Evolutionary conservation across 2,888 invertebrate species (phyloP).

Genomic region (Perdita meconis): DNA sequence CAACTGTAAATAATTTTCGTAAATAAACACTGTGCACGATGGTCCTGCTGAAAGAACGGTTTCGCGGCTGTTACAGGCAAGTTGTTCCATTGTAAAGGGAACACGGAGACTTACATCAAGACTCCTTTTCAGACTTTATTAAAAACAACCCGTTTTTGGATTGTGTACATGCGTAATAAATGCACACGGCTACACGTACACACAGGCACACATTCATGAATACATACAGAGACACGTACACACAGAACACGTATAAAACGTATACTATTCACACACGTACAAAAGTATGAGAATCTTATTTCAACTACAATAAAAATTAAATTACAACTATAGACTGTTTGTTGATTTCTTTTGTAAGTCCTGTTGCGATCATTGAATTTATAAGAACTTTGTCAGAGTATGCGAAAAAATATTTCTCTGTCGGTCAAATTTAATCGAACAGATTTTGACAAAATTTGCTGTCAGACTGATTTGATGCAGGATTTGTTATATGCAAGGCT

Average conservation of each 20-base stretch:
- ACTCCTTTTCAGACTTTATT: conserved; percentile 62
- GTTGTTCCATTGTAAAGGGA: conserved; percentile 50
- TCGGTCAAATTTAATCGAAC: too few species aligned
- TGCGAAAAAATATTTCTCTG: too few species aligned
- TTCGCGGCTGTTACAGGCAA: conserved; percentile 41
- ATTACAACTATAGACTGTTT: conserved; percentile 32
- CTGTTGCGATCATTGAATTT: not conserved
- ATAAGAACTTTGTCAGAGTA: too few species aligned
- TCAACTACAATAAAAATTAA: conserved; percentile 71
- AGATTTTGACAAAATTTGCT: too few species aligned
- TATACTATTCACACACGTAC: conserved; percentile 51
- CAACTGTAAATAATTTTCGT: not conserved
- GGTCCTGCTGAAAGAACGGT: conserved; percentile 53
- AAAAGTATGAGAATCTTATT: conserved; percentile 68
- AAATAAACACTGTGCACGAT: conserved; percentile 36
- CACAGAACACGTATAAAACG: conserved; percentile 39
- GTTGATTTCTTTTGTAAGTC: conserved; percentile 13
- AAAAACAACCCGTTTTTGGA: conserved; percentile 69
- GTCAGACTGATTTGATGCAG: too few species aligned
- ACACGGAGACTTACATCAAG: conserved; percentile 53
- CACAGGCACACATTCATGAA: conserved; percentile 32
- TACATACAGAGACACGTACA: too few species aligned
- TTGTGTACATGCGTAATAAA: conserved; percentile 73
- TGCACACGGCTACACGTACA: conserved; percentile 45
- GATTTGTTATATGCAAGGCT: too few species aligned